Conservation (phyloP, 2,888 invertebrate species). For the Brenthis hecate region DNA sequence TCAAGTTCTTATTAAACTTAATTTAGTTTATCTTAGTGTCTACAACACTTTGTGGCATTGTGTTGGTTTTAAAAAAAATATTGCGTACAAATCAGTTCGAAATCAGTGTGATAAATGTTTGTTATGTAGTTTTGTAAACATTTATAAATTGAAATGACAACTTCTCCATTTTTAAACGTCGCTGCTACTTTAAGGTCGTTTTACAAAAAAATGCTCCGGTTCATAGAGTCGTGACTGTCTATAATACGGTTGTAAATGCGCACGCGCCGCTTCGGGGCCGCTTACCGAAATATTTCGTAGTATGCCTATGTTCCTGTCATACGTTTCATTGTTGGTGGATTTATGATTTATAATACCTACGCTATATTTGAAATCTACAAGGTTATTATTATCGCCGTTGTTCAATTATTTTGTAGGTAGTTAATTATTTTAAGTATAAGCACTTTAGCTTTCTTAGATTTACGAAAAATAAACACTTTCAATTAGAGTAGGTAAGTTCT, state of each 20-base stretch:
- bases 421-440: no score
- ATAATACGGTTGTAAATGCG: conserved; percentile 58
- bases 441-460: no score
- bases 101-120: conserved; percentile 6
- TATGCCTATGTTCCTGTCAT: conserved; percentile 66
- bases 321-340: conserved; percentile 66
- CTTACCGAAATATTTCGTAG: conserved; percentile 63
- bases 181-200: conserved; percentile 56
- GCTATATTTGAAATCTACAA: conserved; percentile 61
- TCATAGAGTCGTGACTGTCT: conserved; percentile 69
- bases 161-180: conserved; percentile 40
- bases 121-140: conserved; percentile 4
- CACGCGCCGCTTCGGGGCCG: conserved; percentile 71
- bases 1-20: conserved; percentile 56
- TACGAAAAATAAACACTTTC: background rate
- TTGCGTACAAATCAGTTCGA: background rate
- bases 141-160: conserved; percentile 36
- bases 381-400: conserved; percentile 54
- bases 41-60: conserved; percentile 45
- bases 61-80: background rate
- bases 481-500: background rate
- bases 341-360: conserved; percentile 68
- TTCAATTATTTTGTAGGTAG: conserved; percentile 46
- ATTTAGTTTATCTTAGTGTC: conserved; percentile 61
- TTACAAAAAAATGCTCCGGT: conserved; percentile 61